phyloP scores from a whole-genome alignment of 2,797 vertebrate species.

The Kryptopterus vitreolus region DNA sequence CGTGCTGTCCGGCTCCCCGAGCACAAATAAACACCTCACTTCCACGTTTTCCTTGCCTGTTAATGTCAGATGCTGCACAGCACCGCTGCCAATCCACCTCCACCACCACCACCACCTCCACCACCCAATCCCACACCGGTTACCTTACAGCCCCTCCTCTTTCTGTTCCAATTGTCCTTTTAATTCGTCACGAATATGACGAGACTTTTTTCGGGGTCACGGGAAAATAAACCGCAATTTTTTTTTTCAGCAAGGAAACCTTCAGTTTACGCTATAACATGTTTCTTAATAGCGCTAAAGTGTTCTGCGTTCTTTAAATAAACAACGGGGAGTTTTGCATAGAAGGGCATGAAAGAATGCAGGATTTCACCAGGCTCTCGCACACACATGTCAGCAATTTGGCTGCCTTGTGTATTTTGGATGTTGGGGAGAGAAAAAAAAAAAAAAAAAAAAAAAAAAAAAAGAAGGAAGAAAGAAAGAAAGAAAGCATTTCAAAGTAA shows the following conservation, averaged over 20 bases:
- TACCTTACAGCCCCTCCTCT: neutral
- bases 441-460: slow-evolving; percentile 68
- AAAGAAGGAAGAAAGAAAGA: slow-evolving; percentile 65
- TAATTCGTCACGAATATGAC: slow-evolving; percentile 70
- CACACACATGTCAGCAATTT: slow-evolving; percentile 99
- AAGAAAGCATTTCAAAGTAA: slow-evolving; percentile 95
- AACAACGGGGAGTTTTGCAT: slow-evolving; percentile 89
- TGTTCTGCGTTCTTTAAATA: slow-evolving; percentile 95
- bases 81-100: slow-evolving; percentile 51
- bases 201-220: slow-evolving; percentile 78
- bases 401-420: slow-evolving; percentile 95
- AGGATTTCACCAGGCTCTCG: slow-evolving; percentile 80
- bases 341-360: slow-evolving; percentile 92
- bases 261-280: slow-evolving; percentile 93
- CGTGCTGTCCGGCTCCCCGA: slow-evolving; percentile 55
- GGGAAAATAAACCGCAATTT: slow-evolving; percentile 84
- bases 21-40: slow-evolving; percentile 72
- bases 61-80: slow-evolving; percentile 63
- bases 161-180: slow-evolving; percentile 49
- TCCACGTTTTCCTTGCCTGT: slow-evolving; percentile 72
- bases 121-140: too few relatives aligned
- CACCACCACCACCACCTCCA: slow-evolving; percentile 20
- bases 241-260: slow-evolving; percentile 82
- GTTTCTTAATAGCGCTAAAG: slow-evolving; percentile 93
- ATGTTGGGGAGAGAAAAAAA: slow-evolving; percentile 84